Evolutionary conservation across 2,888 invertebrate genomes (phyloP), one percentile per base, ranked within the genome.

Genomic region (Orgyia antiqua): DNA sequence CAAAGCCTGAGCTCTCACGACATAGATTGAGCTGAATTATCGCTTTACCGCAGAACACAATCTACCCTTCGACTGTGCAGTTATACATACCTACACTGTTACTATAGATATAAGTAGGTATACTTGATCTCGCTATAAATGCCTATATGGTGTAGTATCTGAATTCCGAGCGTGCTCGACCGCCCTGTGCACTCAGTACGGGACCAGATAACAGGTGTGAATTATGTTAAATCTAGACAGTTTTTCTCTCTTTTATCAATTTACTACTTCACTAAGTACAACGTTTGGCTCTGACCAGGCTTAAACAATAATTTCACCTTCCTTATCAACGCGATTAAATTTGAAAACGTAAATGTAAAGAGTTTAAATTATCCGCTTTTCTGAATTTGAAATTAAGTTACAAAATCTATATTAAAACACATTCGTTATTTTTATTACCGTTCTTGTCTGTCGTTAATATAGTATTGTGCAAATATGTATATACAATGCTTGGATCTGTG

Each of bases 41-140:
- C 86, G 79, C 86, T 82, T 86, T 84, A 84, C 86, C 86, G 83
- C 86, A 86, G 67, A 86, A 84, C 69, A 83, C 80, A 83, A 84
- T 86, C 82, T 83, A 68, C 63, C 53, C 56, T 33, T 29, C n/a
- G 17, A 44, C 36, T 40, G 54, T 45, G 31, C 50, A 4, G 44
- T 28, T 33, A 29, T 40, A 41, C 39, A 27, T 41, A 49, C 41
- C 26, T 35, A 39, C 25, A 5, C 10, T 27, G 23, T 12, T 25
- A 38, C 28, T 38, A 31, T 23, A 17, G n/a, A 7, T 2, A 13
- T 13, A 17, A 33, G 24, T 34, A 26, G 10, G 13, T 24, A 27
- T 31, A 21, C 15, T 21, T 21, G 26, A 13, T 23, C 27, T 23
- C 26, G 31, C 31, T 37, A 33, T 31, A 25, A 39, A 31, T 34